phyloP scores from a whole-genome alignment of 2,797 vertebrate species.

The Dallia pectoralis region DNA sequence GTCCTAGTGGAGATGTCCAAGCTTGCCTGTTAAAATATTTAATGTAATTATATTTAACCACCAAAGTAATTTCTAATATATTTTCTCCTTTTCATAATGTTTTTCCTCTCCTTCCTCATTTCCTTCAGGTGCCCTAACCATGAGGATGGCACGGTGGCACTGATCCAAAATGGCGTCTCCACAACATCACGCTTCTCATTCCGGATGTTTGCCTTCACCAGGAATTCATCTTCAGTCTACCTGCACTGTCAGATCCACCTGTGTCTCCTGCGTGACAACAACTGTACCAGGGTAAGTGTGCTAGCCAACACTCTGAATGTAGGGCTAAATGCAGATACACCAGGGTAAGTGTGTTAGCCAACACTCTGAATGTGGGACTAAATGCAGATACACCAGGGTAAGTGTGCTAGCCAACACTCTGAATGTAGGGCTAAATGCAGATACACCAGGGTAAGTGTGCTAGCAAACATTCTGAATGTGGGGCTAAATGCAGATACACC shows the following conservation, averaged over 20 bases:
- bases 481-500: too few relatives aligned
- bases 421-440: too few relatives aligned
- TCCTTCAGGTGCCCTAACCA: constrained; percentile 60
- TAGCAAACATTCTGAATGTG: too few relatives aligned
- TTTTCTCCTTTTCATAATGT: not conserved
- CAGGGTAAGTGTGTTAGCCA: too few relatives aligned
- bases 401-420: too few relatives aligned
- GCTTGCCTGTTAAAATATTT: not conserved
- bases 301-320: too few relatives aligned
- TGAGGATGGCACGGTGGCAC: constrained; percentile 34
- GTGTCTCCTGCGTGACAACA: constrained; percentile 41
- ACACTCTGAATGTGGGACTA: too few relatives aligned
- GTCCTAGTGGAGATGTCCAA: not conserved
- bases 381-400: too few relatives aligned
- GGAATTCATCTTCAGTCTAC: constrained; percentile 40
- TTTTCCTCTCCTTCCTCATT: constrained; percentile 1
- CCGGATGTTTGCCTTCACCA: constrained; percentile 52
- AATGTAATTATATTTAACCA: not conserved
- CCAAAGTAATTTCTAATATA: not conserved
- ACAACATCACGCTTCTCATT: constrained; percentile 59
- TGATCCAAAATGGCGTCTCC: constrained; percentile 58
- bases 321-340: too few relatives aligned
- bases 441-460: too few relatives aligned
- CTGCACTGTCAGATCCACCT: constrained; percentile 60
- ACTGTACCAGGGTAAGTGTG: constrained; percentile 53